Conservation (phyloP, 2,113 vertebrate species). For the Carassius gibelio region DNA sequence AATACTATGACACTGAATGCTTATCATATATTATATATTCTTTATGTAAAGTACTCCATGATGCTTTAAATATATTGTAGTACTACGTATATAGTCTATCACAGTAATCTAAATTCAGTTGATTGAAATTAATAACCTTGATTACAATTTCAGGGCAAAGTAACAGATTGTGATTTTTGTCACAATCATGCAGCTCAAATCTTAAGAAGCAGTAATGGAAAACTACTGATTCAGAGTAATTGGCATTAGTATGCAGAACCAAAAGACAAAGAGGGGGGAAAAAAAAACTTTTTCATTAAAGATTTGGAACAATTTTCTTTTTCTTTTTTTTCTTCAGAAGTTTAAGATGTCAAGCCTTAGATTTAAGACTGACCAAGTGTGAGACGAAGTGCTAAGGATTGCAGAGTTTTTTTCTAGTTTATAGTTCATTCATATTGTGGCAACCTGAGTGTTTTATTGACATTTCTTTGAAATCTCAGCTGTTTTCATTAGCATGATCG, state of each 20-base stretch:
- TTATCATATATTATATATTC: neutral
- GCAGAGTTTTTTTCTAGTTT: neutral
- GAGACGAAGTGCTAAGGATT: neutral
- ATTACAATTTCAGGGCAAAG: neutral
- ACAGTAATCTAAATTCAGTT: neutral
- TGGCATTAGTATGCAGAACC: slow-evolving; percentile 41
- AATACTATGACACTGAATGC: neutral
- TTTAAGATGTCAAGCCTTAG: slow-evolving; percentile 7
- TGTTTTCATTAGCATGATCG: neutral
- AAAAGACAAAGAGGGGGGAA: neutral
- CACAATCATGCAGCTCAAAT: neutral
- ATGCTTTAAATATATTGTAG: neutral
- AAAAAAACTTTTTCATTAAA: neutral
- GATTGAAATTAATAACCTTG: neutral
- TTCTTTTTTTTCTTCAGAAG: neutral
- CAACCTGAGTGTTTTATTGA: neutral
- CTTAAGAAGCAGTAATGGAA: neutral
- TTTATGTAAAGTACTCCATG: neutral
- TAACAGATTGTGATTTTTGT: neutral
- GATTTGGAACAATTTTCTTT: neutral
- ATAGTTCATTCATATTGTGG: neutral
- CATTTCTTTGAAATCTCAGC: slow-evolving; percentile 1
- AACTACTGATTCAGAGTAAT: slow-evolving; percentile 10
- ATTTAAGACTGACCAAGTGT: neutral
- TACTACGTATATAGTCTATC: neutral